Percentiles rank a stretch among this genome's conserved stretches.
These are phyloP conservation scores for Dipodomys stephensi DNA, from an alignment of 2,113 vertebrate genomes.

Conservation along the genomic window DNA sequence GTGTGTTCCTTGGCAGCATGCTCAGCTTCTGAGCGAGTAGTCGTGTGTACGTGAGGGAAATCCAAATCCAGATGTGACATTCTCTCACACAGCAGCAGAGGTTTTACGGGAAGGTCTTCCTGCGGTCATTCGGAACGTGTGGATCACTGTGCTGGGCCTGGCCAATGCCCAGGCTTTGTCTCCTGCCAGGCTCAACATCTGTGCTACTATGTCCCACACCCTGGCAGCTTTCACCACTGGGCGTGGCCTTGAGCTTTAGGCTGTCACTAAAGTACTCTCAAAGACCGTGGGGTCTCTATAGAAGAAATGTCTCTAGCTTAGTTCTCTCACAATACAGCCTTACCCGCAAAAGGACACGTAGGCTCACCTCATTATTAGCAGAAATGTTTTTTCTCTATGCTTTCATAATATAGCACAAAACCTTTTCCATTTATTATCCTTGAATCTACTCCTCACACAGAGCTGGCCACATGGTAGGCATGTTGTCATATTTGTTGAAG, in stretches of 20 bases:
- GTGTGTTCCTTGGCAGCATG: not conserved
- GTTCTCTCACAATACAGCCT: not conserved
- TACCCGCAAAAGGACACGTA: not conserved
- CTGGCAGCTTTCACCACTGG: not conserved
- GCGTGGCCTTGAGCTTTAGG: not conserved
- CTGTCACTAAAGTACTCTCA: not conserved
- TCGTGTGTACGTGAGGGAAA: not conserved
- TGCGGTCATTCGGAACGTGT: not conserved
- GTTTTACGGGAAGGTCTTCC: not conserved
- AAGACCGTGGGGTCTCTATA: not conserved
- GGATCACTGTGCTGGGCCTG: accelerated
- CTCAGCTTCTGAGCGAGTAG: not conserved
- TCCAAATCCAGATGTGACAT: not conserved
- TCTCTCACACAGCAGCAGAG: not conserved
- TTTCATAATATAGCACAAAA: not conserved
- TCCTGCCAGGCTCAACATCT: not conserved
- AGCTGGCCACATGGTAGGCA: not conserved
- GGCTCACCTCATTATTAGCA: not conserved
- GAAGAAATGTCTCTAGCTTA: not conserved
- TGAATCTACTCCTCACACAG: not conserved
- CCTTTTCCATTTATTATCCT: not conserved
- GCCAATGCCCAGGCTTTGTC: not conserved
- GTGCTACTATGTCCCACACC: not conserved
- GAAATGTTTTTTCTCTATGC: not conserved
- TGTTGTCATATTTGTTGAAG: not conserved